phyloP scores from a whole-genome alignment of 2,797 vertebrate species.

The Sebastiscus albofasciatus region DNA sequence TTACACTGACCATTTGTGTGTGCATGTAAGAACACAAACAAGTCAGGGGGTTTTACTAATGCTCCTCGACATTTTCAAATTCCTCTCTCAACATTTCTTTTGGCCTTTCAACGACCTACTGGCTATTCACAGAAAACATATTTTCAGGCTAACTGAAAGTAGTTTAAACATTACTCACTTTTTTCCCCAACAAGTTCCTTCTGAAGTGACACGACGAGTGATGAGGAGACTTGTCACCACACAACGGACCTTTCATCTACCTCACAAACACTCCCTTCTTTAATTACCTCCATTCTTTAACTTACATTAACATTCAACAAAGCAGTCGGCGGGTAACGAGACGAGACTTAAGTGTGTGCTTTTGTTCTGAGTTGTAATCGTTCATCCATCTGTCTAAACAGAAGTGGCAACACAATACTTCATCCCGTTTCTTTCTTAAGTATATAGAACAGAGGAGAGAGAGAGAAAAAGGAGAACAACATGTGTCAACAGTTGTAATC shows the following conservation, averaged over 20 bases:
- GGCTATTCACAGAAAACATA: background rate
- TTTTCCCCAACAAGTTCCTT: background rate
- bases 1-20: constrained; percentile 5
- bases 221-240: background rate
- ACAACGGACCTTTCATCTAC: background rate
- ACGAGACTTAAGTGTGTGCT: background rate
- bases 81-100: background rate
- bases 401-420: background rate
- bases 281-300: background rate
- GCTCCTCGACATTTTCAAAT: background rate
- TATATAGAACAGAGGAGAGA: background rate
- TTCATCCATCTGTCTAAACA: constrained; percentile 30
- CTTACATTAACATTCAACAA: constrained; percentile 29
- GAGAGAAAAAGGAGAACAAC: background rate
- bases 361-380: background rate
- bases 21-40: background rate
- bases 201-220: background rate
- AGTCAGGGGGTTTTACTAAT: background rate
- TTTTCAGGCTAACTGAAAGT: background rate
- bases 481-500: background rate
- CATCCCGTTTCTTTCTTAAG: background rate
- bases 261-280: background rate
- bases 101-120: background rate
- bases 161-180: constrained; percentile 19
- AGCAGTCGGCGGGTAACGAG: constrained; percentile 18